These are phyloP conservation scores for Albula glossodonta DNA, from an alignment of 2,113 vertebrate species.

Conservation along the genomic window DNA sequence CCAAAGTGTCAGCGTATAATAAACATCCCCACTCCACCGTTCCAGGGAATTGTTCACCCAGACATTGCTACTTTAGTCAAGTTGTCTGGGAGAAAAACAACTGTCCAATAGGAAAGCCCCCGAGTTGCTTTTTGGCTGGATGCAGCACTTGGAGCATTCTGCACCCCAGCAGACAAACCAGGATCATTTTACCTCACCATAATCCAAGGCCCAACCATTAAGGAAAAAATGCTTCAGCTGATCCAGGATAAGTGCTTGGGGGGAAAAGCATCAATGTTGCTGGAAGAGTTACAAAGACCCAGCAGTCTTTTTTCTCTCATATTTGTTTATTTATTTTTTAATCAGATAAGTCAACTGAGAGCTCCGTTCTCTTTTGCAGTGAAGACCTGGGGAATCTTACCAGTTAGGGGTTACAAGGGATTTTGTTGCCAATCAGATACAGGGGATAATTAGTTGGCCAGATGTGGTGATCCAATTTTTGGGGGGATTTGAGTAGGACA, in stretches of 20 bases:
- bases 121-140: not conserved
- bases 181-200: not conserved
- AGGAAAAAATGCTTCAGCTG: not conserved
- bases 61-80: not conserved
- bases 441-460: too few species aligned
- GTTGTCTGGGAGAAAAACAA: not conserved
- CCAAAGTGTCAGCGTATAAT: too few species aligned
- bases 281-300: not conserved
- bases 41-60: not conserved
- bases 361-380: too few species aligned
- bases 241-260: constrained; percentile 4
- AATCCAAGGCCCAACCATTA: not conserved
- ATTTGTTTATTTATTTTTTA: too few species aligned
- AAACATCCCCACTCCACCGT: not conserved
- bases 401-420: too few species aligned
- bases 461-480: too few species aligned
- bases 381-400: too few species aligned
- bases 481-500: too few species aligned
- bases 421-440: too few species aligned
- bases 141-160: not conserved
- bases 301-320: not conserved
- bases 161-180: not conserved
- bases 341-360: too few species aligned
- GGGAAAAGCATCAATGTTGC: not conserved
- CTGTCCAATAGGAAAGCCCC: not conserved